Evolutionary conservation across 2,797 vertebrate species (phyloP).

Genomic region (Geotrypetes seraphini): DNA sequence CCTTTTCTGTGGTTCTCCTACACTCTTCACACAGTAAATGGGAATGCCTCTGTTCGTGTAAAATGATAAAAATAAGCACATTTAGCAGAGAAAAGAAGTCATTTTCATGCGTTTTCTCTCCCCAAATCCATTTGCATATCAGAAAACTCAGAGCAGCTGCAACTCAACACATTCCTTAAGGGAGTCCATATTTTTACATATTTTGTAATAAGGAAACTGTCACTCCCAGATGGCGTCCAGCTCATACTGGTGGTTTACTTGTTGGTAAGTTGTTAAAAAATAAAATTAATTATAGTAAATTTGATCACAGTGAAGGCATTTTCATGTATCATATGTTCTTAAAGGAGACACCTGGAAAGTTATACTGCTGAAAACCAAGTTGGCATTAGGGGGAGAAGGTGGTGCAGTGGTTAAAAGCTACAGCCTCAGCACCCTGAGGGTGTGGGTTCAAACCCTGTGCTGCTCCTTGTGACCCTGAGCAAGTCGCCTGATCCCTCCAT

Average conservation of each 20-base stretch:
- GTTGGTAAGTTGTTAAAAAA: slow-evolving; percentile 68
- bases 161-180: slow-evolving; percentile 68
- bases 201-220: slow-evolving; percentile 76
- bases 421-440: too few species aligned
- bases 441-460: too few species aligned
- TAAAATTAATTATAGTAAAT: slow-evolving; percentile 72
- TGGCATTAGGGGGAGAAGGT: too few species aligned
- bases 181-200: slow-evolving; percentile 79
- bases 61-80: slow-evolving; percentile 59
- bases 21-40: slow-evolving; percentile 46
- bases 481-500: too few species aligned
- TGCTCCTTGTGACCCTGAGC: too few species aligned
- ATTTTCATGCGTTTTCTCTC: slow-evolving; percentile 40
- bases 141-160: slow-evolving; percentile 69
- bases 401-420: too few species aligned
- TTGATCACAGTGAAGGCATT: slow-evolving; percentile 63
- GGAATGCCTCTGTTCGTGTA: slow-evolving; percentile 44
- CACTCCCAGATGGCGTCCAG: slow-evolving; percentile 66
- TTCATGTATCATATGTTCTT: slow-evolving; percentile 58
- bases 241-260: slow-evolving; percentile 66
- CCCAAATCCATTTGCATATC: slow-evolving; percentile 69
- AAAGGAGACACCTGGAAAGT: slow-evolving; percentile 43
- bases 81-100: slow-evolving; percentile 59
- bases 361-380: slow-evolving; percentile 13
- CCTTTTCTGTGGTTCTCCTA: too few species aligned